Evolutionary conservation across 2,888 invertebrate species (phyloP).

Genomic region (Helleia helle): DNA sequence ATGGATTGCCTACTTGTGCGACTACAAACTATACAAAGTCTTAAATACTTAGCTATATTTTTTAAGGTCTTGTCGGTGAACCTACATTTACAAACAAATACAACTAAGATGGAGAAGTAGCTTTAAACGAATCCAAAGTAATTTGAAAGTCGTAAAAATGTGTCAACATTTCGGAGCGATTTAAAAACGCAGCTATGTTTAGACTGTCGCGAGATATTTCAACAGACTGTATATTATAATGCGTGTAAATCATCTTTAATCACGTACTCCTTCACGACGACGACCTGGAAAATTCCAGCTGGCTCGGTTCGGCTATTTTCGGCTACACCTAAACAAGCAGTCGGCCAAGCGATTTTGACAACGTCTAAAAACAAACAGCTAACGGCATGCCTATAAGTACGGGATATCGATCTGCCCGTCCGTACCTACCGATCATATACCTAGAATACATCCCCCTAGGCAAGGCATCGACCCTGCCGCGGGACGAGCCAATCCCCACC

Average conservation of each 20-base stretch:
- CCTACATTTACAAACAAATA: too few relatives aligned
- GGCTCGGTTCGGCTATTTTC: constrained; percentile 17
- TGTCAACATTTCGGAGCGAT: too few relatives aligned
- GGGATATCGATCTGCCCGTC: constrained; percentile 50
- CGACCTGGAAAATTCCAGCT: constrained; percentile 17
- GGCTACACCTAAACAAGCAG: constrained; percentile 17
- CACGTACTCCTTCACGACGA: constrained; percentile 16
- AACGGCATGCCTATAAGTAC: constrained; percentile 39
- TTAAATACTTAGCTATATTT: too few relatives aligned
- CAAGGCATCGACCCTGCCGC: constrained; percentile 39
- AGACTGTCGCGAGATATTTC: not conserved
- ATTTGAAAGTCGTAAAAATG: too few relatives aligned
- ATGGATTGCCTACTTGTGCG: too few relatives aligned
- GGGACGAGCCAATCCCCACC: constrained; percentile 27
- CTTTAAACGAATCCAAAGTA: too few relatives aligned
- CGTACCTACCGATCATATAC: constrained; percentile 64
- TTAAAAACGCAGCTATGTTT: not conserved
- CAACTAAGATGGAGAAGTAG: too few relatives aligned
- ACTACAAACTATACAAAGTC: too few relatives aligned
- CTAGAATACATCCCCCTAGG: constrained; percentile 35
- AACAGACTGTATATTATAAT: constrained; percentile 9
- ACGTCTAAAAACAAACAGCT: constrained; percentile 43
- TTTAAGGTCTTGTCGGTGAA: too few relatives aligned
- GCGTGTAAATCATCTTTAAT: constrained; percentile 18
- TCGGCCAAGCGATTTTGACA: constrained; percentile 24